Conservation (phyloP, 2,113 vertebrate genomes). For the Papio anubis region DNA sequence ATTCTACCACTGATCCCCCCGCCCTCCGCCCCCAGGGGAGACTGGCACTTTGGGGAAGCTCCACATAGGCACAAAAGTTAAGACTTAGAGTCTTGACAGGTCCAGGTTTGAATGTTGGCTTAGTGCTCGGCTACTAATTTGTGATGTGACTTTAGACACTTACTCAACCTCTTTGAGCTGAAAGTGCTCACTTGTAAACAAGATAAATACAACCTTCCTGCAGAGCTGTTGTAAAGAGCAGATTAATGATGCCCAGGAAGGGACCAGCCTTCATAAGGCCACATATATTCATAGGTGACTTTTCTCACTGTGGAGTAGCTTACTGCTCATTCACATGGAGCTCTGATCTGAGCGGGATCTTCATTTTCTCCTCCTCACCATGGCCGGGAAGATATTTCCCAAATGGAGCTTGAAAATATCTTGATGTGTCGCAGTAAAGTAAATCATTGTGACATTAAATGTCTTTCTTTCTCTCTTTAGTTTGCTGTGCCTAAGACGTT, state of each 20-base stretch:
- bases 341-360: background rate
- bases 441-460: background rate
- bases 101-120: background rate
- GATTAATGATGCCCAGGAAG: background rate
- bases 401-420: background rate
- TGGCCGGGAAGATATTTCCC: background rate
- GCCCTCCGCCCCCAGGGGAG: accelerated
- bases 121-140: background rate
- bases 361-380: background rate
- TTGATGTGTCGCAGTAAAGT: background rate
- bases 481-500: background rate
- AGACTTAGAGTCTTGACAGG: background rate
- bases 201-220: background rate
- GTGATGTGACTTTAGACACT: background rate
- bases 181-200: background rate
- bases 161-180: background rate
- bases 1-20: too few relatives aligned
- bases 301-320: background rate
- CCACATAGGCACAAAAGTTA: background rate
- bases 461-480: background rate
- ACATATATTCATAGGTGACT: background rate
- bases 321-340: background rate
- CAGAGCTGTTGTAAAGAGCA: background rate
- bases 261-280: background rate
- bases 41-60: background rate